phyloP scores from a whole-genome alignment of 1,140 invertebrate species.

The Telenomus remus region DNA sequence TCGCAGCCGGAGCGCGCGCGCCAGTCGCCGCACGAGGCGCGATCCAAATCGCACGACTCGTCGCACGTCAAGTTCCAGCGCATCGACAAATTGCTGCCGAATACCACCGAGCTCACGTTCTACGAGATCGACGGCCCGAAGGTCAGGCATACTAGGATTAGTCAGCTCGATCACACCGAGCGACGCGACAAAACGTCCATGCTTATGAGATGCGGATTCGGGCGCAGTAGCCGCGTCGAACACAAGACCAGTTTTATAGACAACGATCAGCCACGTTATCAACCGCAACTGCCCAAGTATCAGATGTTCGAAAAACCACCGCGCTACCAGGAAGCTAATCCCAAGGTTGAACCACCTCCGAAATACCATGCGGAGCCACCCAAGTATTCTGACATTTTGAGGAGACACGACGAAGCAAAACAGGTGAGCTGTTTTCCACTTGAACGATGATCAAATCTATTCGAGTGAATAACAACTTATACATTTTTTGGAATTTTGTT shows the following conservation, averaged over 20 bases:
- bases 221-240: conserved; percentile 35
- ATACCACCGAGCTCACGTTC: conserved; percentile 67
- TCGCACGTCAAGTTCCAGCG: conserved; percentile 62
- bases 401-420: conserved; percentile 65
- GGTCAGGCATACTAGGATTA: conserved; percentile 59
- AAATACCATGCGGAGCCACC: conserved; percentile 66
- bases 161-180: conserved; percentile 61
- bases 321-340: conserved; percentile 66
- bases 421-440: conserved; percentile 15
- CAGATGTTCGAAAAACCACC: conserved; percentile 67
- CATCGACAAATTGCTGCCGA: conserved; percentile 44
- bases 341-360: conserved; percentile 66
- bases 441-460: too few relatives aligned
- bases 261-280: neutral
- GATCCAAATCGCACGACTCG: conserved; percentile 70
- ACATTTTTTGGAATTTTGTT: too few relatives aligned
- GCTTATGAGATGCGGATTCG: conserved; percentile 58
- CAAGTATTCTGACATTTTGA: conserved; percentile 67
- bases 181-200: conserved; percentile 60
- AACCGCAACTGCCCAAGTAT: conserved; percentile 66
- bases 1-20: conserved; percentile 70
- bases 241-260: conserved; percentile 55
- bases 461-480: too few relatives aligned
- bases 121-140: conserved; percentile 68
- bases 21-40: conserved; percentile 60